Conservation (phyloP, 2,888 invertebrate species). For the Cephus nigrinus region DNA sequence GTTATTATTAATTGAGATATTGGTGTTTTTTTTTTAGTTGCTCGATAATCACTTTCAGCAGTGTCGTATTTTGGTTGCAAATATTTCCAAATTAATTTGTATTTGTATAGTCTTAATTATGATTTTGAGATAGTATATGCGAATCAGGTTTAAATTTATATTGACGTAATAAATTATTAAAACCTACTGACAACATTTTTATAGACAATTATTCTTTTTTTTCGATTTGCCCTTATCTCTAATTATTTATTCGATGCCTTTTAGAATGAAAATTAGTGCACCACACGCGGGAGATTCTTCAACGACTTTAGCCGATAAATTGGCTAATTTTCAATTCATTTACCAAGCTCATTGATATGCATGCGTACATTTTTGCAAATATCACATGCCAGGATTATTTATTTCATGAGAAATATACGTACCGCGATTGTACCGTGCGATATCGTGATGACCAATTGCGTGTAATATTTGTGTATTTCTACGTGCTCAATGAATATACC, state of each 20-base stretch:
- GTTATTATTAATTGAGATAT: neutral
- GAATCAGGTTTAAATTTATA: too few species aligned
- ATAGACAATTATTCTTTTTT: too few species aligned
- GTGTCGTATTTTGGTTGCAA: neutral
- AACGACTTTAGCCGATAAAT: too few species aligned
- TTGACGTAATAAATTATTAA: too few species aligned
- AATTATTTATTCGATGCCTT: too few species aligned
- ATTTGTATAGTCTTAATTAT: neutral
- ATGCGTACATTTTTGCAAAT: too few species aligned
- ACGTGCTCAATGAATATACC: neutral
- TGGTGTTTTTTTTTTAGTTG: neutral
- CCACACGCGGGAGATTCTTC: too few species aligned
- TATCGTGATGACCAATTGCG: neutral
- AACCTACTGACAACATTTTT: too few species aligned
- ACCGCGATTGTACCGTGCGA: neutral
- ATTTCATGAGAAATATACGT: neutral
- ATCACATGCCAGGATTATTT: neutral
- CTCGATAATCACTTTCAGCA: neutral
- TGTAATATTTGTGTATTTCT: neutral
- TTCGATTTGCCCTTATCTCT: too few species aligned
- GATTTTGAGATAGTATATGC: neutral
- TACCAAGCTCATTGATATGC: too few species aligned
- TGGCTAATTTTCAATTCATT: too few species aligned
- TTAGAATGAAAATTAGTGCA: too few species aligned
- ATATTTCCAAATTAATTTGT: neutral